Conservation (phyloP, 2,797 vertebrate species). For the Gila robusta region DNA sequence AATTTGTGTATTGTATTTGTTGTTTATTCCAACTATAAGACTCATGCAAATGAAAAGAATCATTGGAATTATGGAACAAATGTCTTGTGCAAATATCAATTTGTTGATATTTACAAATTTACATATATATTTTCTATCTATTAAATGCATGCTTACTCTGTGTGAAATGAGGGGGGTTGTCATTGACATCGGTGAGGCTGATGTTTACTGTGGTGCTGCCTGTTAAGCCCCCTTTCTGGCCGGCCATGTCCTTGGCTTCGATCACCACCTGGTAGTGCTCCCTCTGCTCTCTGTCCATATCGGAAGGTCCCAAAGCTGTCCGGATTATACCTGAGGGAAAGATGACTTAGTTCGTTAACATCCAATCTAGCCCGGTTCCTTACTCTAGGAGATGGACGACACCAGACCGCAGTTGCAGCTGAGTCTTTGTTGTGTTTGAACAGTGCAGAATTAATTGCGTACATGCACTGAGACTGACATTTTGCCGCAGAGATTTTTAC, state of each 20-base stretch:
- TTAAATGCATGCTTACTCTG: slow-evolving; percentile 83
- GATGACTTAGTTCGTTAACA: not conserved
- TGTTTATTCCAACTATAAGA: not conserved
- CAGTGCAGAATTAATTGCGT: slow-evolving; percentile 44
- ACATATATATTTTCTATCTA: not conserved
- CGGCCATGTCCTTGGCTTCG: slow-evolving; percentile 96
- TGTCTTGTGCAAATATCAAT: not conserved
- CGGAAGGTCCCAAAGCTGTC: slow-evolving; percentile 86
- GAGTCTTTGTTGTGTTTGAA: slow-evolving; percentile 45
- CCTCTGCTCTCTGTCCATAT: slow-evolving; percentile 94
- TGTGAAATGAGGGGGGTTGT: slow-evolving; percentile 90
- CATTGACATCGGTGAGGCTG: slow-evolving; percentile 91
- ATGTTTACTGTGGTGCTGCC: slow-evolving; percentile 92
- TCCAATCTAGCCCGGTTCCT: not conserved
- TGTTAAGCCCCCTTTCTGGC: slow-evolving; percentile 92
- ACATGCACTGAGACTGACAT: slow-evolving; percentile 49
- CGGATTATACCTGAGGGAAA: slow-evolving; percentile 87
- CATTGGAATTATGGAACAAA: not conserved
- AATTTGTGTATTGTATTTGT: not conserved
- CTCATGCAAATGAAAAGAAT: not conserved
- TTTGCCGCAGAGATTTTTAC: slow-evolving; percentile 57
- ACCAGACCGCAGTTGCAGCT: slow-evolving; percentile 23
- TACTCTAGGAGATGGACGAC: slow-evolving; percentile 10
- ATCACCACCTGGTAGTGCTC: slow-evolving; percentile 96
- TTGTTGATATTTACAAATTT: not conserved